Evolutionary conservation across 2,113 vertebrate genomes (phyloP).

Genomic region (Hydrochoerus hydrochaeris): DNA sequence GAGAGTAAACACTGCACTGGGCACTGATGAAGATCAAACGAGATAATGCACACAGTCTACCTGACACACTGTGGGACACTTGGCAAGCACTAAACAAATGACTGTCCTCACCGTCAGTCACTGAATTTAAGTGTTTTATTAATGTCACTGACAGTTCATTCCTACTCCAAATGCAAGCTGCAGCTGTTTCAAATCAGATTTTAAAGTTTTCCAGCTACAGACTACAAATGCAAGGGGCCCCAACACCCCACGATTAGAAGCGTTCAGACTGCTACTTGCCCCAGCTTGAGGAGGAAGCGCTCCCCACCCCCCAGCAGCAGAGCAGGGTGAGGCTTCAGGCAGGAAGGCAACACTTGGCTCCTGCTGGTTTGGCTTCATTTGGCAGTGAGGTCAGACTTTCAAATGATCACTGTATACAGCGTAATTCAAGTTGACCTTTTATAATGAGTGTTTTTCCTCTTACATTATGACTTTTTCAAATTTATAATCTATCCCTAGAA

Average conservation of each 20-base stretch:
- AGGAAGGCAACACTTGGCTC: not conserved
- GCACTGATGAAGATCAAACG: not conserved
- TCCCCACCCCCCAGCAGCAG: not conserved
- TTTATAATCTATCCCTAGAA: conserved; percentile 10
- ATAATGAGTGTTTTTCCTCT: conserved; percentile 6
- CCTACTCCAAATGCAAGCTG: conserved; percentile 25
- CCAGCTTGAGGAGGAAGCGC: not conserved
- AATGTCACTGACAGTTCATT: not conserved
- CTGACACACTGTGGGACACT: not conserved
- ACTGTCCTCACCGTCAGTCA: not conserved
- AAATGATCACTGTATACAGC: conserved; percentile 27
- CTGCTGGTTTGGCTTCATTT: conserved; percentile 5
- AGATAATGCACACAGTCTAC: not conserved
- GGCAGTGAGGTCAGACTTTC: conserved; percentile 18
- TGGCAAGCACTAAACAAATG: not conserved
- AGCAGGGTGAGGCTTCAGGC: not conserved
- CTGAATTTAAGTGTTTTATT: conserved; percentile 25
- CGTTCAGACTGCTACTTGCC: not conserved
- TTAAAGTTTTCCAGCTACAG: conserved; percentile 34
- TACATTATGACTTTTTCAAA: not conserved
- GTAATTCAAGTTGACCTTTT: not conserved
- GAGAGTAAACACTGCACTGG: not conserved
- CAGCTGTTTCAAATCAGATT: conserved; percentile 17
- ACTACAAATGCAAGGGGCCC: not conserved
- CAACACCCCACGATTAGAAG: not conserved